Conservation (phyloP, 1,140 invertebrate genomes). For the Drosophila ohnishii region DNA sequence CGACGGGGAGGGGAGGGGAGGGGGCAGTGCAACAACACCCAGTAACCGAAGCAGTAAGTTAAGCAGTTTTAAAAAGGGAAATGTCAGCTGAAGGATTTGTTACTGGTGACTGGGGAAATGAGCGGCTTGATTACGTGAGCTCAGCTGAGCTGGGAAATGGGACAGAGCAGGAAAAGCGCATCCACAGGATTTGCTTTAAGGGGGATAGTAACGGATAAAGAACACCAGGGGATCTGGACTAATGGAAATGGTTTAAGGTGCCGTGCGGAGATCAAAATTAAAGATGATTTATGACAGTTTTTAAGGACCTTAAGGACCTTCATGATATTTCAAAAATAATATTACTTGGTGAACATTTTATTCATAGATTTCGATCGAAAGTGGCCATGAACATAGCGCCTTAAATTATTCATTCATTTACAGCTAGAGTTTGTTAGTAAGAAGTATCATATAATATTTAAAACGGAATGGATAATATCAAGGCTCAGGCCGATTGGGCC, state of each 20-base stretch:
- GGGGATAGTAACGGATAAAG: constrained; percentile 4
- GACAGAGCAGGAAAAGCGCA: constrained; percentile 17
- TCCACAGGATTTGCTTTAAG: constrained; percentile 2
- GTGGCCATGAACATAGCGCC: neutral
- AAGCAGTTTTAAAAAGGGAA: constrained; percentile 53
- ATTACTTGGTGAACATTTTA: too few relatives aligned
- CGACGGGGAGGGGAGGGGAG: neutral
- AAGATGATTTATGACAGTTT: neutral
- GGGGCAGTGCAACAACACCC: constrained; percentile 15
- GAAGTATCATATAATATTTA: too few relatives aligned
- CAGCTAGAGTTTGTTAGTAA: neutral
- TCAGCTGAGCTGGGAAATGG: constrained; percentile 39
- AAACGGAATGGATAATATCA: neutral
- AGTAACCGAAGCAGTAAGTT: constrained; percentile 49
- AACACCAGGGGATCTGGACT: neutral
- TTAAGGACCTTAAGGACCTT: neutral
- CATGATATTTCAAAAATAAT: neutral
- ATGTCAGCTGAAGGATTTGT: constrained; percentile 54
- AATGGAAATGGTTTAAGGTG: constrained; percentile 13
- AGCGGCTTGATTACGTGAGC: constrained; percentile 47
- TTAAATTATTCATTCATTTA: neutral
- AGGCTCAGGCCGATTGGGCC: neutral
- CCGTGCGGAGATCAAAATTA: neutral
- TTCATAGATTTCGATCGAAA: neutral
- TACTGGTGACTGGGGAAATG: constrained; percentile 53